Base-by-base conservation (phyloP, 2,797 vertebrate species). In the Notolabrus celidotus region DNA sequence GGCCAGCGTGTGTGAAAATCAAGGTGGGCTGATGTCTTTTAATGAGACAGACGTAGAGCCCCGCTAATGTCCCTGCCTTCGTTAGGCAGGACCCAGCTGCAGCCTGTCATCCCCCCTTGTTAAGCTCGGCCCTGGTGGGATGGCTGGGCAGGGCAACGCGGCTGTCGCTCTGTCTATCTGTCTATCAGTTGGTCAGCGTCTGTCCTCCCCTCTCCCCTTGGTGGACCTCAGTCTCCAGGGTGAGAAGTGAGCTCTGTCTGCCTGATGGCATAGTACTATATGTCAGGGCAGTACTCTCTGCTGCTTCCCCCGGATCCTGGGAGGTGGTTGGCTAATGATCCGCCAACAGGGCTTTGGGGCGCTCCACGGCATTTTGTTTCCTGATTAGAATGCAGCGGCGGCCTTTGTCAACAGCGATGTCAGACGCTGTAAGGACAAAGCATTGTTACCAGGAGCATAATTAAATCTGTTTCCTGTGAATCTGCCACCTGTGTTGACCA, bases 41-140 rank as follows among this genome's bases (percentile, higher is more conserved):
- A 99, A 99, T 99, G 97, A 99, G 98, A 97, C 96, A 95, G 96
- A 97, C 96, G 95, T 92, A 96, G 94, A 94, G 95, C 95, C 94
- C 94, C 96, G 96, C 96, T 99, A 98, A 99, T 97, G 95, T 96
- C 83, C 85, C 90, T 88, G 93, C 95, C 96, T 95, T 95, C 92
- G 95, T 96, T 95, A 97, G 94, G 94, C 92, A 95, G 95, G 94
- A 90, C 94, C 95, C 96, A 98, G 97, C 96, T 98, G 97, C 94
- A 91, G 95, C 93, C 95, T 99, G 97, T 98, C 97, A 99, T 95
- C 85, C 85, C 73, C 88, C 92, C 92, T 94, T 93, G 93, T 94
- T 94, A 93, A 85, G 88, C 90, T 83, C 72, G 60, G 86, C 85
- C 89, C 87, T 87, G 80, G 86, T 91, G 86, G 89, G 91, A 91